phyloP scores from a whole-genome alignment of 2,113 vertebrate genomes.

The Epinephelus cyanopodus region DNA sequence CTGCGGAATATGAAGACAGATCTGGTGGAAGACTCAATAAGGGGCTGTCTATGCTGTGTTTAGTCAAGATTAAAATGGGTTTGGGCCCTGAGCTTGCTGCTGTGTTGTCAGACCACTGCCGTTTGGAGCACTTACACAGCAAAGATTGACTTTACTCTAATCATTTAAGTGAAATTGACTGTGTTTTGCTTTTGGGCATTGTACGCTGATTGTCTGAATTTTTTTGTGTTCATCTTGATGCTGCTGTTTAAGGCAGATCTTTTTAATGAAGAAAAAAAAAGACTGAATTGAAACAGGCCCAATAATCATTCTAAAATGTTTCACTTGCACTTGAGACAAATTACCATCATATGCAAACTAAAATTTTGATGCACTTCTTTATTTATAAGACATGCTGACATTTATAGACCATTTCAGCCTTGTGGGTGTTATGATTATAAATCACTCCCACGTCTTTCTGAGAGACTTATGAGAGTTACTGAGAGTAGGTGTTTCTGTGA shows the following conservation, averaged over 20 bases:
- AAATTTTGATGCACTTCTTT: neutral
- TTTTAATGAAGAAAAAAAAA: neutral
- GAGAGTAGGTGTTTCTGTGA: too few relatives aligned
- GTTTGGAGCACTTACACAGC: constrained; percentile 37
- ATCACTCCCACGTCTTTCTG: neutral
- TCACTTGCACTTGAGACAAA: neutral
- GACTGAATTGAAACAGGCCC: neutral
- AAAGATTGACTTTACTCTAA: constrained; percentile 37
- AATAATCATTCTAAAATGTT: neutral
- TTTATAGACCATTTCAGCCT: neutral
- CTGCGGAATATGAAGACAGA: constrained; percentile 15
- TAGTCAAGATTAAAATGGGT: constrained; percentile 39
- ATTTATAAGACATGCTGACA: neutral
- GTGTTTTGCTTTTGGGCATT: constrained; percentile 33
- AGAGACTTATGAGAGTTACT: neutral
- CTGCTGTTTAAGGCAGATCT: neutral
- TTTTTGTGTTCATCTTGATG: neutral
- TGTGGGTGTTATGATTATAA: neutral
- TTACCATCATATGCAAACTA: neutral
- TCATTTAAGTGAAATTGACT: constrained; percentile 46
- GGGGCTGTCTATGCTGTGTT: constrained; percentile 11
- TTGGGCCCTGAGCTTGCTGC: constrained; percentile 12
- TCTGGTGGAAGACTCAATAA: constrained; percentile 37
- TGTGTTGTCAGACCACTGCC: constrained; percentile 4
- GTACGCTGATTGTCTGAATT: neutral